phyloP scores from a whole-genome alignment of 2,888 invertebrate species.

The Sthenelais limicola region DNA sequence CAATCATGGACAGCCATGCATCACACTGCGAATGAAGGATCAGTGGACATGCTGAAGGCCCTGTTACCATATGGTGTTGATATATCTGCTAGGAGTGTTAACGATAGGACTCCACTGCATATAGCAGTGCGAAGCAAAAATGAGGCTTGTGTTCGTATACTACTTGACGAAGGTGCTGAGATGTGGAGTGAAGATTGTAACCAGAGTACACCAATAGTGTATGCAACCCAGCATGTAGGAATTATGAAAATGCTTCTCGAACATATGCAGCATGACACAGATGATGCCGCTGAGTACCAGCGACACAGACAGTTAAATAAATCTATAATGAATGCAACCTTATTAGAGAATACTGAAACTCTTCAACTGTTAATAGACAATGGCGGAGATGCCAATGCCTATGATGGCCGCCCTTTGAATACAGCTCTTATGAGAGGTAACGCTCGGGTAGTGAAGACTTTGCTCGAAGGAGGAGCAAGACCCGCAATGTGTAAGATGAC shows the following conservation, averaged over 20 bases:
- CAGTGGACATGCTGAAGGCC: not conserved
- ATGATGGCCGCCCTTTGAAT: constrained; percentile 22
- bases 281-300: constrained; percentile 12
- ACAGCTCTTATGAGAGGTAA: constrained; percentile 27
- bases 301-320: constrained; percentile 9
- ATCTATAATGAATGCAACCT: constrained; percentile 20
- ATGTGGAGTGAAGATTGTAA: constrained; percentile 35
- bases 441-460: constrained; percentile 1
- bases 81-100: constrained; percentile 2
- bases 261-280: constrained; percentile 18
- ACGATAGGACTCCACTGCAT: constrained; percentile 20
- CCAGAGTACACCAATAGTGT: constrained; percentile 21
- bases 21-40: constrained; percentile 1
- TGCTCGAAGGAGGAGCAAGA: constrained; percentile 14
- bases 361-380: not conserved
- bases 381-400: constrained; percentile 27
- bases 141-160: constrained; percentile 17
- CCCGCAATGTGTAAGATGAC: constrained; percentile 2
- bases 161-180: constrained; percentile 22
- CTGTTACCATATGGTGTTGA: constrained; percentile 11
- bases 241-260: constrained; percentile 17
- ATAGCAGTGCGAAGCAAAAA: constrained; percentile 14
- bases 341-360: constrained; percentile 13
- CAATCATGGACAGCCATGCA: constrained; percentile 31
- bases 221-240: constrained; percentile 18